Conservation (phyloP, 1,140 invertebrate genomes). For the Meloidogyne hapla region DNA sequence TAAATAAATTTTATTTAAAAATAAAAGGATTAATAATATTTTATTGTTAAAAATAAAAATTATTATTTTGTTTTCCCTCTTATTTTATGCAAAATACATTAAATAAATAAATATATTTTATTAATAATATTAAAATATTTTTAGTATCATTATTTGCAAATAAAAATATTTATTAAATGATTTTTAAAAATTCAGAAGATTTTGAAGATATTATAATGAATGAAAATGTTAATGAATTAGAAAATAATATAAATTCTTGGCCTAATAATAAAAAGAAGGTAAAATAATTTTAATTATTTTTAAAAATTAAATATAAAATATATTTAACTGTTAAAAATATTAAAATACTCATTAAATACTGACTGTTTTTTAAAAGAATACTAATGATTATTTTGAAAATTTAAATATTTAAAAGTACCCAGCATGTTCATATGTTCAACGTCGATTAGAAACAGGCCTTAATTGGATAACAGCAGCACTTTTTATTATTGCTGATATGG, state of each 20-base stretch:
- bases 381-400: too few species aligned
- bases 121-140: too few species aligned
- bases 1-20: too few species aligned
- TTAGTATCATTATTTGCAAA: not conserved
- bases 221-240: not conserved
- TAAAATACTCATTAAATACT: too few species aligned
- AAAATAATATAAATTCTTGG: not conserved
- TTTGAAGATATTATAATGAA: conserved; percentile 4
- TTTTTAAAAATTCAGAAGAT: conserved; percentile 6
- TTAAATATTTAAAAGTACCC: conserved; percentile 11
- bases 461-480: conserved; percentile 42
- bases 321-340: too few species aligned
- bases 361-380: too few species aligned
- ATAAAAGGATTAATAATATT: too few species aligned
- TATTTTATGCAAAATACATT: too few species aligned
- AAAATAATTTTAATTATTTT: not conserved
- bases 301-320: not conserved
- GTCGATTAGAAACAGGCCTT: conserved; percentile 27
- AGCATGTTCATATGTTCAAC: conserved; percentile 11
- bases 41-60: too few species aligned
- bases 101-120: too few species aligned
- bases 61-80: too few species aligned
- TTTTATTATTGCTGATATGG: conserved; percentile 53
- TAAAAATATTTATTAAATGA: not conserved
- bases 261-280: not conserved